Base-by-base conservation (phyloP, 2,888 invertebrate species). In the Dysmachus trigonus region DNA sequence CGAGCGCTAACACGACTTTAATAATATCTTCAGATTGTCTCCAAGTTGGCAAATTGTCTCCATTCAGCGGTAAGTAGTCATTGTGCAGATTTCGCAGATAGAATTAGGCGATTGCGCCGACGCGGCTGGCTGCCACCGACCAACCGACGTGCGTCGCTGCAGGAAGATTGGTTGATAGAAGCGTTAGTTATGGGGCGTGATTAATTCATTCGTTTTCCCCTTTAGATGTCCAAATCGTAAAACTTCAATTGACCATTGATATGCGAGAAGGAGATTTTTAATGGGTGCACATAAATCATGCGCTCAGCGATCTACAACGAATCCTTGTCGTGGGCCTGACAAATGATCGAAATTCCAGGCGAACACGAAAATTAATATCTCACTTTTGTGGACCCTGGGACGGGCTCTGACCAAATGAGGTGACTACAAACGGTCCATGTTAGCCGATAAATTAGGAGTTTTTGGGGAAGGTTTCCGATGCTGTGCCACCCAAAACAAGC, bases 11-110 rank as follows among this genome's bases (percentile, higher is more conserved):
- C 83, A 72, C 71, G 83, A 47, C 72, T 83, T 83, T 83, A 83
- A 83, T 83, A 83, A 83, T 83, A 71, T 83, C 83, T 72, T 83
- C 41, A 72, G 83, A 83, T 72, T 83, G 72, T 83, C 83, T 38
- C 72, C 31, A 30, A 13, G 18, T 33, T 72, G 83, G 83, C 83
- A 83, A 83, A 83, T 83, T 83, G 83, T 83, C 71, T 22, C 83
- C 83, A 83, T 83, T 83, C 72, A 83, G 35, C 33, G 7, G 53
- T 35, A 82, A 82, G 81, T 82, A 62, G 27, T 35, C 71, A 38
- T 38, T 41, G 38, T 38, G 72, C 2, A 62, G 22, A 62, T 62
- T 62, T 27, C 27, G 62, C 62, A 72, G 83, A 72, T 72, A 83
- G 72, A 72, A 83, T 81, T 81, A 62, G 41, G 77, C 77, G 77